Base-by-base conservation (phyloP, 2,888 invertebrate species). In the Drosophila subquinaria region DNA sequence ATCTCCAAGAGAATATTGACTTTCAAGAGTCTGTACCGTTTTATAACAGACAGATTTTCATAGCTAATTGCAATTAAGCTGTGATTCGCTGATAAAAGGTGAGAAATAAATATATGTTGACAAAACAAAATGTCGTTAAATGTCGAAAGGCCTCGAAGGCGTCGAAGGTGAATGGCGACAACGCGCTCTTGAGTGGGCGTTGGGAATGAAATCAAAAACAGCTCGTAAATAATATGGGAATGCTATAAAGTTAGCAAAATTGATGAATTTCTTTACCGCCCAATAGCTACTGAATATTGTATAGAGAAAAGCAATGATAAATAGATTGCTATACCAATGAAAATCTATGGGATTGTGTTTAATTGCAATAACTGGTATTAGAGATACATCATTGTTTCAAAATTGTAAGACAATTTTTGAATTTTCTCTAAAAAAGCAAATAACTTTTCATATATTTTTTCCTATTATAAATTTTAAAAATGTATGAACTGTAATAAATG, bases 51-150 rank as follows among this genome's bases (percentile, higher is more conserved):
- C 74, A 80, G 17, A 17, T 86, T 83, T 87, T 77, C 77, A 79
- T 77, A 79, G 76, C 84, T 88, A 88, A 84, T 84, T 84, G 84
- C 88, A 84, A 84, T 84, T 88, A 84, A 84, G 84, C 88, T 87
- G 78, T 56, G 45, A 59, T 45, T n/a, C 51, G 45, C 13, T 33
- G 84, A 84, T 84, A 84, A 61, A 50, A 84, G 84, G 84, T 84
- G 84, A 81, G 66, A 84, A 84, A 74, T 53, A 74, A 73, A 82
- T 73, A 33, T 61, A 71, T 82, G 79, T 68, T 42, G 60, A 75
- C 75, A 76, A 63, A 59, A 43, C 38, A 48, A 42, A 38, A 61
- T 23, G 47, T 45, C 59, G 30, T 60, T 35, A 56, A 66, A 42
- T 15, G 51, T 36, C 43, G 17, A 20, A 45, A 36, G 13, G 20